These are phyloP conservation scores for Atherinosoma microstoma DNA, from an alignment of 2,797 vertebrate genomes.

Conservation along the genomic window DNA sequence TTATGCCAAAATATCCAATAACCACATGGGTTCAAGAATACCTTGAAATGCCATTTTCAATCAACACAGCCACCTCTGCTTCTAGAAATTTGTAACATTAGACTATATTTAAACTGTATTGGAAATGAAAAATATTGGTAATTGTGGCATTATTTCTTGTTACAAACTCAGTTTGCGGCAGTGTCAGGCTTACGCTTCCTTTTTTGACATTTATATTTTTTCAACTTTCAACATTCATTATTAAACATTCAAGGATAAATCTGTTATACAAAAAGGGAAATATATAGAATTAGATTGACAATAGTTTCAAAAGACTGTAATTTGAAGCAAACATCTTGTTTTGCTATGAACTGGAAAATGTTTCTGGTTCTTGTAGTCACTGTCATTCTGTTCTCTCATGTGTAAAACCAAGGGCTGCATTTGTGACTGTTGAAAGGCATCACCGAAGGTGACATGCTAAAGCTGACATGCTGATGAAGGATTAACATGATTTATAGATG, in stretches of 20 bases:
- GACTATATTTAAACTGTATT: not conserved
- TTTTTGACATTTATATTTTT: constrained; percentile 2
- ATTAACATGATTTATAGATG: not conserved
- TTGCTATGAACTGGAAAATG: constrained; percentile 30
- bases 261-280: constrained; percentile 14
- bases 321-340: constrained; percentile 28
- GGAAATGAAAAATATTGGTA: too few relatives aligned
- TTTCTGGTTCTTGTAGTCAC: constrained; percentile 19
- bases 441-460: not conserved
- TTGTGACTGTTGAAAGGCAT: constrained; percentile 24
- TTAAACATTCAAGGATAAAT: constrained; percentile 9
- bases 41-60: not conserved
- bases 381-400: constrained; percentile 42
- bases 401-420: constrained; percentile 44
- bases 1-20: not conserved
- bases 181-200: not conserved
- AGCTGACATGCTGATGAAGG: not conserved
- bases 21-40: not conserved
- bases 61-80: not conserved
- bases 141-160: too few relatives aligned
- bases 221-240: not conserved
- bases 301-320: constrained; percentile 45
- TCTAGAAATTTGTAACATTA: not conserved
- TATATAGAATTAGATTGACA: constrained; percentile 23
- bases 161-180: too few relatives aligned